A percentile compares a stretch with the other conserved stretches of the same genome.
phyloP scores from a whole-genome alignment of 2,797 vertebrate genomes.

The Phylloscopus collybita region DNA sequence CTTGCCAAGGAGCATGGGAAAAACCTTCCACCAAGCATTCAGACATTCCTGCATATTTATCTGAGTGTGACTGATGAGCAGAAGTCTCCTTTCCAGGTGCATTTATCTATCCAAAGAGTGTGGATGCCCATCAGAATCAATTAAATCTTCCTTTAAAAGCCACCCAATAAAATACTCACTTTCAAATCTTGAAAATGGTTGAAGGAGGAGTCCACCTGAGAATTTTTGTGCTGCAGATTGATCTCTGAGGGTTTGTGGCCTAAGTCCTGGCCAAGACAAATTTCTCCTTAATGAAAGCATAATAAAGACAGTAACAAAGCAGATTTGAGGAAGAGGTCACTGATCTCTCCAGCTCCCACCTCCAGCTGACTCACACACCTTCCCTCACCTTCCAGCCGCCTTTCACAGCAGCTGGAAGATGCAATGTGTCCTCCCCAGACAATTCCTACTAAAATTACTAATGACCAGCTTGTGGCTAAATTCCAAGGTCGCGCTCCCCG shows the following conservation, averaged over 20 bases:
- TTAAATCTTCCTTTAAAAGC: background rate
- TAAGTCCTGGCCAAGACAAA: background rate
- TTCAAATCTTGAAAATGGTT: background rate
- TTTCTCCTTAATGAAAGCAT: background rate
- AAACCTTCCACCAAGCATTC: background rate
- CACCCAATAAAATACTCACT: background rate
- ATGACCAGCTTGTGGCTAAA: background rate
- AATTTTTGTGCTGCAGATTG: background rate
- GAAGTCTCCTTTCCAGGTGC: background rate
- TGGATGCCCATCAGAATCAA: background rate
- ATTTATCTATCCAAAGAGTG: background rate
- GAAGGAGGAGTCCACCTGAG: background rate
- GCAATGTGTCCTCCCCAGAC: background rate
- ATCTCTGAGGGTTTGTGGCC: background rate
- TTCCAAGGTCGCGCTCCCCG: background rate
- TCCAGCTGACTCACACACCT: background rate
- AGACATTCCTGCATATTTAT: background rate
- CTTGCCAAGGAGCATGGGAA: background rate
- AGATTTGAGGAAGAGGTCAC: background rate
- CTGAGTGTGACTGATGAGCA: background rate
- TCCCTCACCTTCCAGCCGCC: background rate
- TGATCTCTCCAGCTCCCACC: background rate
- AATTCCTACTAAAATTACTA: background rate
- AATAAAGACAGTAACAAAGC: background rate
- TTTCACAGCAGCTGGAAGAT: background rate